Evolutionary conservation across 1,140 invertebrate species (phyloP).

Genomic region (Camponotus pennsylvanicus): DNA sequence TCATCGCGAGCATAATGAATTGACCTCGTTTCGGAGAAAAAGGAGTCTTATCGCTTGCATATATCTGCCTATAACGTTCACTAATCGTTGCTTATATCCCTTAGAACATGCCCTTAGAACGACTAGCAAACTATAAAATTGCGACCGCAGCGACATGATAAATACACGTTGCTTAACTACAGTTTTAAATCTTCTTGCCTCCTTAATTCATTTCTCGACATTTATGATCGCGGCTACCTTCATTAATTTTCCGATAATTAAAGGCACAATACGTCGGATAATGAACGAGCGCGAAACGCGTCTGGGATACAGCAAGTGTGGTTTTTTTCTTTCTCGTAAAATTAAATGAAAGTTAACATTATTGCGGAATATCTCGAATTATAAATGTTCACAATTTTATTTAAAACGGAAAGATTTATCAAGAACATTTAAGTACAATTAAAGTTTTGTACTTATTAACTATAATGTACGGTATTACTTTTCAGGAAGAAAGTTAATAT

Average conservation of each 20-base stretch:
- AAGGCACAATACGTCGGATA: background rate
- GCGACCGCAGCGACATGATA: conserved; percentile 3
- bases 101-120: background rate
- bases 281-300: background rate
- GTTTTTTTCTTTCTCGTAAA: background rate
- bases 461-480: conserved; percentile 31
- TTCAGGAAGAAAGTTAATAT: conserved; percentile 49
- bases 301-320: background rate
- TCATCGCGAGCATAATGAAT: conserved; percentile 29
- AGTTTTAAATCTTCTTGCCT: conserved; percentile 23
- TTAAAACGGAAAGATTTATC: background rate
- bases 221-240: conserved; percentile 35
- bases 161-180: background rate
- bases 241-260: conserved; percentile 59
- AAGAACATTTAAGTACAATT: conserved; percentile 11
- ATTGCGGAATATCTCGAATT: background rate
- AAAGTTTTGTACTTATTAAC: background rate
- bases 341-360: conserved; percentile 3
- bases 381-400: conserved; percentile 13
- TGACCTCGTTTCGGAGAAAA: conserved; percentile 9
- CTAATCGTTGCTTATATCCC: conserved; percentile 18
- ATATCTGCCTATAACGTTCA: background rate
- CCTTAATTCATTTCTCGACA: conserved; percentile 40
- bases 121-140: conserved; percentile 26
- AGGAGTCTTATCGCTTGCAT: background rate